Evolutionary conservation across 2,113 vertebrate genomes (phyloP).

Genomic region (Eulemur macaco): DNA sequence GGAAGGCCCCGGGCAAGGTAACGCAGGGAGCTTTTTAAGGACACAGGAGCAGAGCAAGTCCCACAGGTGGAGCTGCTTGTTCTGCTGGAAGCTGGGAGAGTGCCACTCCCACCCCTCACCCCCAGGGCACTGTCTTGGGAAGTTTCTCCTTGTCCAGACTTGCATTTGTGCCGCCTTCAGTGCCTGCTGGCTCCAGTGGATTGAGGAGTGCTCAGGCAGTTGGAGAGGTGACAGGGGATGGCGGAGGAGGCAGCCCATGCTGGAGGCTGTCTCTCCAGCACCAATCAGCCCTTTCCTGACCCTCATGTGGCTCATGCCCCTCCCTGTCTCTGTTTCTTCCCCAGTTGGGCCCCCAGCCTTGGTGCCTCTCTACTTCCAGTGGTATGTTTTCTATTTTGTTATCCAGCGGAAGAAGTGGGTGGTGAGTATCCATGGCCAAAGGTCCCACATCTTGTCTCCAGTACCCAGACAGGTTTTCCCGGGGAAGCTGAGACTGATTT

Average conservation of each 20-base stretch:
- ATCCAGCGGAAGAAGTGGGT: constrained; percentile 86
- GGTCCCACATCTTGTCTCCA: background rate
- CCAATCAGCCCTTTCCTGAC: background rate
- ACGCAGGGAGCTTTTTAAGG: background rate
- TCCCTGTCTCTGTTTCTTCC: background rate
- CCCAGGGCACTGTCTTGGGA: background rate
- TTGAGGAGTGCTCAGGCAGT: background rate
- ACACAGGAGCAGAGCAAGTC: background rate
- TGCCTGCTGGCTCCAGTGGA: background rate
- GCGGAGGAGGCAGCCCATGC: background rate
- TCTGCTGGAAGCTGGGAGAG: background rate
- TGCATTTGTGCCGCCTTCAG: background rate
- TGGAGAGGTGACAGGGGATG: background rate
- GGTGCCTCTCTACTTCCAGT: constrained; percentile 89
- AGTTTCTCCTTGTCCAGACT: background rate
- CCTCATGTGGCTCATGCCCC: background rate
- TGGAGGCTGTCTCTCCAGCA: background rate
- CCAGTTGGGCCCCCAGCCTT: constrained; percentile 90
- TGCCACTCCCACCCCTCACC: background rate
- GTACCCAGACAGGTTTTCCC: background rate
- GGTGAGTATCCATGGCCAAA: constrained; percentile 78
- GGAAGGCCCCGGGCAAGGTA: background rate
- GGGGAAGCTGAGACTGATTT: background rate
- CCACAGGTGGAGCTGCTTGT: background rate
- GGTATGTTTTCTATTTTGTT: constrained; percentile 89